Base-by-base conservation (phyloP, 2,888 invertebrate genomes). In the Lordiphosa fenestrarum region DNA sequence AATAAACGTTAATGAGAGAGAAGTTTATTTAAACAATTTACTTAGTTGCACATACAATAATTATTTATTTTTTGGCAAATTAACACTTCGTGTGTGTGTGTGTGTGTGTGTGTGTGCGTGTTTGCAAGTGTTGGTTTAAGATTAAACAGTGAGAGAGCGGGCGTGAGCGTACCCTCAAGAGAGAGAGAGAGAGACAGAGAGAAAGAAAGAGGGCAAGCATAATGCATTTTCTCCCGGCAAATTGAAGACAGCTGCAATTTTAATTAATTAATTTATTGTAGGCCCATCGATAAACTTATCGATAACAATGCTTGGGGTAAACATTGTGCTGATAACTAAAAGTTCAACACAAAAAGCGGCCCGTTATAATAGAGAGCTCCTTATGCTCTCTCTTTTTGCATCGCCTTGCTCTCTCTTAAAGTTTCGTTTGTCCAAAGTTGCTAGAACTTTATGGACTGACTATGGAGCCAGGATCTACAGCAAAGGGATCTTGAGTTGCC, bases 41-140 rank as follows among this genome's bases (percentile, higher is more conserved):
- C 25, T 21, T 19, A 35, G 48, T 19, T 4, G 4, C 3, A 56
- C 47, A 56, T 40, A 69, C 46, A 72, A 52, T 58, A 56, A 33
- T 40, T 23, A 12, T 19, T 47, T 49, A 37, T 30, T 30, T 55
- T 57, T 72, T 66, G 64, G 54, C 71, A 66, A 82, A 68, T 72
- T 70, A 74, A 73, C 74, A 70, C 62, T 61, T 73, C 4, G 19
- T 7, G 25, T 25, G 25, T 6, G 25, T 6, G 63, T 62, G 46
- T 42, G 40, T 55, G 42, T 7, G 25, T 25, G 25, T 6, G 25
- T 6, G 63, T 62, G 46, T 42, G 40, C 52, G 42, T 36, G 64
- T 40, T 48, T 39, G 55, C 15, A 23, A 37, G 64, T 64, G 64
- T 63, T 63, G 56, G 55, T 42, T 39, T 62, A 62, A 21, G 47